A percentile compares a stretch with the other conserved stretches of the same genome.
These are phyloP conservation scores for Silurus lanzhouensis DNA, from an alignment of 2,797 vertebrate species.

Conservation along the genomic window DNA sequence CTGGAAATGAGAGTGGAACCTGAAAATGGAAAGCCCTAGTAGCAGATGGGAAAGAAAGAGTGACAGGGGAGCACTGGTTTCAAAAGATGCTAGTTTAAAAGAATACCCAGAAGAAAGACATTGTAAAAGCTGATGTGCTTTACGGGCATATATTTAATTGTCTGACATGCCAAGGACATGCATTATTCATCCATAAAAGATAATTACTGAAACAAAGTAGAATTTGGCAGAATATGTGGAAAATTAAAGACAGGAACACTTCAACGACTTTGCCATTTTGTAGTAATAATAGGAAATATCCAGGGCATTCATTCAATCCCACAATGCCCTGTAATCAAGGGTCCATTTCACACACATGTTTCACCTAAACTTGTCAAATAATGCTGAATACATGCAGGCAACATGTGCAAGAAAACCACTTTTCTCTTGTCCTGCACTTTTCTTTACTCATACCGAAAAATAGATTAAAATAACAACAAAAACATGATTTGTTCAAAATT, in stretches of 20 bases:
- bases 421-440: conserved; percentile 1
- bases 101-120: neutral
- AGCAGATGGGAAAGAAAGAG: conserved; percentile 19
- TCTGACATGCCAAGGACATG: neutral
- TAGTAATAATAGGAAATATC: neutral
- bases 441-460: neutral
- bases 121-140: neutral
- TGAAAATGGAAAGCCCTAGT: conserved; percentile 26
- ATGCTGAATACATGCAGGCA: neutral
- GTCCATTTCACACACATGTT: neutral
- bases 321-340: neutral
- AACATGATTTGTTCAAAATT: neutral
- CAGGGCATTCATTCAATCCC: neutral
- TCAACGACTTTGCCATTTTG: neutral
- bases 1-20: conserved; percentile 32
- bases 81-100: conserved; percentile 4
- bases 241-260: conserved; percentile 1
- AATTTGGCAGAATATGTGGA: neutral
- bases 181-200: neutral
- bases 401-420: neutral
- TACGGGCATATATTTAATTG: neutral
- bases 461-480: neutral
- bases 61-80: neutral
- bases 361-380: neutral
- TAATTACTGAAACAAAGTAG: neutral